These are phyloP conservation scores for Sebastes diaconus DNA, from an alignment of 2,797 vertebrate species.

Conservation along the genomic window DNA sequence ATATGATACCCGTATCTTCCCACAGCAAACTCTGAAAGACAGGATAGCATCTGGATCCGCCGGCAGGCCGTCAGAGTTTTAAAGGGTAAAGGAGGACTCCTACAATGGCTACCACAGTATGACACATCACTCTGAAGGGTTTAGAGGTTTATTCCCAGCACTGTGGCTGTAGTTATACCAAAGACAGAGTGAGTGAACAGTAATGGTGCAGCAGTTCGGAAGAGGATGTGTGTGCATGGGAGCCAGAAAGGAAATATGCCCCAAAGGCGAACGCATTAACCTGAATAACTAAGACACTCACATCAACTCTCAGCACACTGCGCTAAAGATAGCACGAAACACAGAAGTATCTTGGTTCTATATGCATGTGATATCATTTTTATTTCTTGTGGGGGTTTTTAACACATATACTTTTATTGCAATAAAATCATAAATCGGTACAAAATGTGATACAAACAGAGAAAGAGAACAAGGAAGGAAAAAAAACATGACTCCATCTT, in stretches of 20 bases:
- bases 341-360: slow-evolving; percentile 2
- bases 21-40: no score
- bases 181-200: slow-evolving; percentile 56
- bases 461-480: background rate
- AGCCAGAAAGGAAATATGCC: slow-evolving; percentile 71
- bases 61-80: no score
- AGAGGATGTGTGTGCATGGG: slow-evolving; percentile 56
- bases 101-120: background rate
- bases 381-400: background rate
- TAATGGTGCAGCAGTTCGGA: slow-evolving; percentile 57
- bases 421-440: background rate
- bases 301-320: slow-evolving; percentile 53
- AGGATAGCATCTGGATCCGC: no score
- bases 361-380: background rate
- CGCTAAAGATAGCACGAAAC: slow-evolving; percentile 49
- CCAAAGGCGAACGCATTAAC: slow-evolving; percentile 73
- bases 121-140: slow-evolving; percentile 32
- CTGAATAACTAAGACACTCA: slow-evolving; percentile 74
- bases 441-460: background rate
- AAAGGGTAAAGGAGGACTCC: background rate
- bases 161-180: slow-evolving; percentile 39
- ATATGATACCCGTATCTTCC: no score
- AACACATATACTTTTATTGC: background rate
- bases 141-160: slow-evolving; percentile 36
- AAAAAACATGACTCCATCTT: background rate